Base-by-base conservation (phyloP, 2,888 invertebrate genomes). In the Globia sparganii region DNA sequence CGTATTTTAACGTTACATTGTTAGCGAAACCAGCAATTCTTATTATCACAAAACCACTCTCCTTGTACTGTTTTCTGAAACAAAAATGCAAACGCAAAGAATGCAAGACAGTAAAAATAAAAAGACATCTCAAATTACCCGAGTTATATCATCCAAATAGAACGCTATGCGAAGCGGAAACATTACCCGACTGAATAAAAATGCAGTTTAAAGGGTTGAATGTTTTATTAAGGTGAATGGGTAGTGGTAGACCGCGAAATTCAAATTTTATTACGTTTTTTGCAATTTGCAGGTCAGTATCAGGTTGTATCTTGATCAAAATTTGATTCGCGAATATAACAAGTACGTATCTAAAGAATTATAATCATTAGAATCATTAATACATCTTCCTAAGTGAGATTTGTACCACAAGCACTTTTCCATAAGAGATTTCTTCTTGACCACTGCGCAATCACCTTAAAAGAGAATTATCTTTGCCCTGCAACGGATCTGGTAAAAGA, bases 201-300 rank as follows among this genome's bases (percentile, higher is more conserved):
- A 73, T n/a, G n/a, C 68, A 75, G 75, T 58, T 85, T 77, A 76
- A 77, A 71, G 77, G 75, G 37, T 75, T 70, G 72, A 46, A 59
- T 65, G 66, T 84, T 80, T 77, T 84, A 80, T 86, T 79, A 77
- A 40, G n/a, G n/a, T n/a, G n/a, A n/a, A n/a, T n/a, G n/a, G n/a
- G n/a, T n/a, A n/a, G n/a, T n/a, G n/a, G n/a, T n/a, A n/a, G n/a
- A n/a, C n/a, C n/a, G n/a, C n/a, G n/a, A n/a, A n/a, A n/a, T n/a
- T n/a, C n/a, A n/a, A n/a, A n/a, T n/a, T n/a, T n/a, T n/a, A n/a
- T n/a, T n/a, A n/a, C n/a, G n/a, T n/a, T n/a, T n/a, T n/a, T n/a
- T n/a, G n/a, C n/a, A n/a, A n/a, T n/a, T n/a, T n/a, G n/a, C n/a
- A n/a, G n/a, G n/a, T n/a, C n/a, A n/a, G n/a, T n/a, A n/a, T n/a